Evolutionary conservation across 2,797 vertebrate species (phyloP), one percentile per base, ranked within the genome.

Genomic region (Lithobates pipiens): DNA sequence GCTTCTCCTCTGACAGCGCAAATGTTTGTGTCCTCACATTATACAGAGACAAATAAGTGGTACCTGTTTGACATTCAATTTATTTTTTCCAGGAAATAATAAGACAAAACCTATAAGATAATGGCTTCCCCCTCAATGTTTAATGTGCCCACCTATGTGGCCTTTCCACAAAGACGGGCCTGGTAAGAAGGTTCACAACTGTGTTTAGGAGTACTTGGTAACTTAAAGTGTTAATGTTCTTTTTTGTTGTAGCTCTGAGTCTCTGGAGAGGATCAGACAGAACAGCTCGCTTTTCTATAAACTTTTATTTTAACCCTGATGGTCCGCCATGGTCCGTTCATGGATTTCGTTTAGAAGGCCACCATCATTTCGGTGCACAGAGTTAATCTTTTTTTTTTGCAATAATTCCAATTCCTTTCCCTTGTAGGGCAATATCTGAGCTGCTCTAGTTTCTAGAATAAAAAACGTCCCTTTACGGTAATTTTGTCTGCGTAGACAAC

Each of bases 221-320:
- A n/a, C 23, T 3, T 72, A 39, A 71, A 81, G 79, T 70, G 79
- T 81, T 81, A 81, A 81, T 71, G 44, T 80, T 18, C 78, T n/a
- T 34, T 70, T 65, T 15, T 75, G 11, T 50, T 25, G 3, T 82
- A 57, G n/a, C 69, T 82, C 34, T 15, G 70, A 63, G 65, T 67
- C 23, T 72, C 79, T 81, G 79, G 79, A 73, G 72, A 73, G 79
- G 36, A 73, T 81, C 79, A 61, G 69, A 73, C 71, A 68, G 79
- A 69, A 81, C 69, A 72, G 46, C 54, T 39, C n/a, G 11, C 69
- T 25, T 73, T 72, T 81, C 69, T 81, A 71, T 73, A 42, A 72
- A 11, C 79, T 25, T 32, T 63, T 81, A 39, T 27, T 57, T 81
- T 81, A 81, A 81, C 79, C 36, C 79, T 21, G 36, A 39, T 29